Base-by-base conservation (phyloP, 2,113 vertebrate genomes). In the Leucoraja erinaceus region DNA sequence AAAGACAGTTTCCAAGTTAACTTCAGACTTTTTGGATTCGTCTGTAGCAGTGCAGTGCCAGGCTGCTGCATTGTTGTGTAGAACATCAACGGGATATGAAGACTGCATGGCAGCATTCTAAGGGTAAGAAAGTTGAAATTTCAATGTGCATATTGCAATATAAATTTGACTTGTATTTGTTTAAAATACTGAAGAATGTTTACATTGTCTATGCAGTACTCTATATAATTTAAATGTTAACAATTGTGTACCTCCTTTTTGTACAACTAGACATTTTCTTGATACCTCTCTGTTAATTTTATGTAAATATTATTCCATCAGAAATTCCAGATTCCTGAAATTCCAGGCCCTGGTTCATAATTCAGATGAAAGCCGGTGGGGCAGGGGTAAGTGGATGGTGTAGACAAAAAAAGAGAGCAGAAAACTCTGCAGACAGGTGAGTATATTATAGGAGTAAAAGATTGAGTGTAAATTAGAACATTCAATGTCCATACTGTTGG, bases 1-100 rank as follows among this genome's bases (percentile, higher is more conserved):
- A 95, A 97, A 97, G 94, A 97, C 94, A n/a, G 93, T 94, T 92
- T 97, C 96, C 93, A 97, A 94, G 94, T 95, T 96, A 77, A 97
- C 93, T 92, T 97, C 95, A 66, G 93, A 94, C 93, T 95, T 96
- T 93, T 96, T 96, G 93, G 77, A 93, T 93, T 96, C 96, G 93
- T 96, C 95, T 86, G 94, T 94, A 68, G 95, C 81, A 93, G 77
- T 93, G 93, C 93, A 94, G 59, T 94, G 93, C 94, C 94, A 95
- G 93, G 94, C 93, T 92, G 93, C 92, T 59, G 93, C 93, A 83
- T 92, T 83, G 93, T 94, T 94, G 93, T 94, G 93, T 93, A 96
- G 93, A 93, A 95, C 94, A 88, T 95, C 95, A 93, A 96, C 91
- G 84, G 95, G 94, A 93, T 95, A 96, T 81, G 95, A 94, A 93